phyloP scores from a whole-genome alignment of 2,797 vertebrate genomes.

The Microchirus variegatus region DNA sequence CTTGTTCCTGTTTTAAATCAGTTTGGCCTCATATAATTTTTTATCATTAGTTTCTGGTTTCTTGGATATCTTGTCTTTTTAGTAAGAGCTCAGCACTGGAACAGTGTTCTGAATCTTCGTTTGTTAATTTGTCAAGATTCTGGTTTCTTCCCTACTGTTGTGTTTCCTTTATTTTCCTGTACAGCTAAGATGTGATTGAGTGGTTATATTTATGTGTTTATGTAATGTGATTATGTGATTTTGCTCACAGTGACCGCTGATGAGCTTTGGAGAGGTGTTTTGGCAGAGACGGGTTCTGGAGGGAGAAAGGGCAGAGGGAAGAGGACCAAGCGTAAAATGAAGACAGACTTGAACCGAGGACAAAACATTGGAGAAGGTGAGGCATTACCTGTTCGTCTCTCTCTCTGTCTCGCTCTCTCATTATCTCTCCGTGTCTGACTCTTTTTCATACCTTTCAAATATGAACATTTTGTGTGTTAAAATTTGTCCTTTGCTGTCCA shows the following conservation, averaged over 20 bases:
- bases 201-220: background rate
- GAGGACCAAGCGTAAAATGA: slow-evolving; percentile 88
- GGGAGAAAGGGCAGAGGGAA: slow-evolving; percentile 91
- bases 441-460: too few species aligned
- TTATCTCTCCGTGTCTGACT: background rate
- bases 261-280: slow-evolving; percentile 90
- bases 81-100: too few species aligned
- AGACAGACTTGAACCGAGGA: slow-evolving; percentile 89
- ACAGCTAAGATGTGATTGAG: background rate
- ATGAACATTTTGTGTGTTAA: background rate
- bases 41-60: too few species aligned
- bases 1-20: too few species aligned
- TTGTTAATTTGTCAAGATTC: background rate
- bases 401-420: background rate
- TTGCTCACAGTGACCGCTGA: slow-evolving; percentile 87
- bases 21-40: too few species aligned
- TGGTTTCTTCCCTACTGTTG: too few species aligned
- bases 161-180: too few species aligned
- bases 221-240: background rate
- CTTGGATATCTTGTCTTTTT: too few species aligned
- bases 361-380: slow-evolving; percentile 92
- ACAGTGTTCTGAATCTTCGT: background rate
- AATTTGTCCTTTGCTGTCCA: background rate
- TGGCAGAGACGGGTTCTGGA: slow-evolving; percentile 88
- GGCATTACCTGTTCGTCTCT: background rate